Evolutionary conservation across 1,140 invertebrate species (phyloP).

Genomic region (Euwallacea similis): DNA sequence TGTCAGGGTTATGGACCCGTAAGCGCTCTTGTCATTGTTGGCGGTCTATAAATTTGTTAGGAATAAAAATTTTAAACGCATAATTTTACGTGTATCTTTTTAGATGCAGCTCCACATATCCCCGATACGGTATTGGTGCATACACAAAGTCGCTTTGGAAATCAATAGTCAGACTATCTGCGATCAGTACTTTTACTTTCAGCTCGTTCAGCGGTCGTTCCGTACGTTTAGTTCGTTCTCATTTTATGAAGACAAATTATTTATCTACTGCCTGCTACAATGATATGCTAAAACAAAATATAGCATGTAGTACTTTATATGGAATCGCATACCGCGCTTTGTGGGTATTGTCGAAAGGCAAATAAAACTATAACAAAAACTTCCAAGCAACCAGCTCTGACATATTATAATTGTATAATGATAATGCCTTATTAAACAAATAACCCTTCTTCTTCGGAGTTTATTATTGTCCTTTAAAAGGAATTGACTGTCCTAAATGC

Average conservation of each 20-base stretch:
- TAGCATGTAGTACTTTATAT: constrained; percentile 35
- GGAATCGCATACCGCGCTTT: constrained; percentile 22
- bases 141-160: constrained; percentile 17
- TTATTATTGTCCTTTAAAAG: neutral
- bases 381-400: constrained; percentile 3
- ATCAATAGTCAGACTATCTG: constrained; percentile 32
- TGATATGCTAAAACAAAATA: constrained; percentile 36
- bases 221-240: constrained; percentile 24
- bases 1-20: too few relatives aligned
- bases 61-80: too few relatives aligned
- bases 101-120: too few relatives aligned
- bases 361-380: constrained; percentile 24
- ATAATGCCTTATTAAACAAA: constrained; percentile 31
- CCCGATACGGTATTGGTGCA: neutral
- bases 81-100: too few relatives aligned
- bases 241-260: constrained; percentile 39
- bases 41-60: too few relatives aligned
- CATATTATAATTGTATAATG: constrained; percentile 32
- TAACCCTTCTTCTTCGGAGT: too few relatives aligned
- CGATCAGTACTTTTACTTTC: constrained; percentile 38
- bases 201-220: constrained; percentile 14
- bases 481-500: neutral
- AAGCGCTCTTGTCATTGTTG: too few relatives aligned
- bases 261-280: constrained; percentile 33
- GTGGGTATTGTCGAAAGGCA: constrained; percentile 30